These are phyloP conservation scores for Lapara coniferarum DNA, from an alignment of 2,888 invertebrate species.

Conservation along the genomic window DNA sequence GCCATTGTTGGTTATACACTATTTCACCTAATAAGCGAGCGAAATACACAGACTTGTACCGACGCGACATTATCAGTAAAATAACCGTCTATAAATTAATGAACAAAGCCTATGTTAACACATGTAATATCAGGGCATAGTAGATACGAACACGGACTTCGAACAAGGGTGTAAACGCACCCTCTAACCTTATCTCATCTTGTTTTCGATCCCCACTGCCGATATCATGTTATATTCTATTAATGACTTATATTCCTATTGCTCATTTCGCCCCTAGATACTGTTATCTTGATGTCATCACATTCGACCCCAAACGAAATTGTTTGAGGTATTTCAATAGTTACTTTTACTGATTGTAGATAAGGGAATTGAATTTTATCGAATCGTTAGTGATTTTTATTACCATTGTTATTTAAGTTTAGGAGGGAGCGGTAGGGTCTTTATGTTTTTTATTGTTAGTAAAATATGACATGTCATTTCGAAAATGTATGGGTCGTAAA, in stretches of 20 bases:
- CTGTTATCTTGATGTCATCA: conserved; percentile 45
- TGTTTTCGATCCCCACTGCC: conserved; percentile 57
- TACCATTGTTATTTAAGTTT: conserved; percentile 15
- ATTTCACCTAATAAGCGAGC: too few relatives aligned
- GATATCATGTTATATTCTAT: conserved; percentile 73
- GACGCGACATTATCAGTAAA: not conserved
- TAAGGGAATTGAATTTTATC: conserved; percentile 30
- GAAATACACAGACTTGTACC: too few relatives aligned
- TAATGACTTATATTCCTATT: conserved; percentile 75
- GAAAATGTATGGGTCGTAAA: conserved; percentile 13
- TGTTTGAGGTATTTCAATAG: conserved; percentile 52
- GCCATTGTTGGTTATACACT: too few relatives aligned
- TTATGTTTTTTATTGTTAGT: conserved; percentile 10
- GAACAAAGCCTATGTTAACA: conserved; percentile 12
- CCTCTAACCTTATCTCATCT: conserved; percentile 43
- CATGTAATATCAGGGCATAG: conserved; percentile 27
- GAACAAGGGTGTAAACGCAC: not conserved
- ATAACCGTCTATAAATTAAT: not conserved
- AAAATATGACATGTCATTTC: conserved; percentile 10
- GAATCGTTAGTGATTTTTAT: conserved; percentile 26
- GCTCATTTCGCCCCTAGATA: conserved; percentile 46
- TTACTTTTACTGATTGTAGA: conserved; percentile 35
- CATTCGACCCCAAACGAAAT: conserved; percentile 47
- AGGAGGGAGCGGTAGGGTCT: conserved; percentile 10
- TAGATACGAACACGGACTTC: not conserved